A percentile compares a stretch with the other conserved stretches of the same genome.
Conservation (phyloP, 2,888 invertebrate genomes). For the Pinctada fucata region DNA sequence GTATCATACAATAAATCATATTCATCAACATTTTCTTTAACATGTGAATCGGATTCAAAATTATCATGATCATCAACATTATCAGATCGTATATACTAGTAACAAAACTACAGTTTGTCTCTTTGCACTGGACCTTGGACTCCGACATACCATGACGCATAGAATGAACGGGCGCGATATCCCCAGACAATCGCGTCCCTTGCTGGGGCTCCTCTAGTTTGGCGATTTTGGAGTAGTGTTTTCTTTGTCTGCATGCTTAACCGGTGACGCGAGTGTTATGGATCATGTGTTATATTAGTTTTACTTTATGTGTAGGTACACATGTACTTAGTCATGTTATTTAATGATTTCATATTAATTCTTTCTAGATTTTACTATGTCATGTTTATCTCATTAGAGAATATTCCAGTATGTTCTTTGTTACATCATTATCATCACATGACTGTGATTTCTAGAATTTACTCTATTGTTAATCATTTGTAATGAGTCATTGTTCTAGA, state of each 20-base stretch:
- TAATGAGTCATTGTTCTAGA: too few species aligned
- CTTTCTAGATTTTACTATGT: too few species aligned
- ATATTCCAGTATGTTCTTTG: too few species aligned
- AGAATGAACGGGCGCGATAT: neutral
- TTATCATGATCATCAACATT: neutral
- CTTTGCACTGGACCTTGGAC: neutral
- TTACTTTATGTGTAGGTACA: too few species aligned
- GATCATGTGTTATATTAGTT: too few species aligned
- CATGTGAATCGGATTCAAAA: neutral
- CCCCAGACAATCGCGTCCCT: neutral
- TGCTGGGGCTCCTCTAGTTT: neutral
- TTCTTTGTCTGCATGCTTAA: neutral
- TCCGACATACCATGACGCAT: neutral
- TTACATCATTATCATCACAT: too few species aligned
- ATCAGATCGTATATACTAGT: neutral
- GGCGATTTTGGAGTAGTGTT: neutral
- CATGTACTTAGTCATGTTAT: too few species aligned
- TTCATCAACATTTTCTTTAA: conserved; percentile 4
- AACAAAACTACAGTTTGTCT: neutral
- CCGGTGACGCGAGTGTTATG: neutral
- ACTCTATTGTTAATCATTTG: too few species aligned
- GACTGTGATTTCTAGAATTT: too few species aligned
- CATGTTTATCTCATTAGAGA: too few species aligned
- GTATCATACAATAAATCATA: neutral
- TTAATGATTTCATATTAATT: too few species aligned